Evolutionary conservation across 2,888 invertebrate genomes (phyloP), one percentile per base, ranked within the genome.

Genomic region (Heteromyza rotundicornis): DNA sequence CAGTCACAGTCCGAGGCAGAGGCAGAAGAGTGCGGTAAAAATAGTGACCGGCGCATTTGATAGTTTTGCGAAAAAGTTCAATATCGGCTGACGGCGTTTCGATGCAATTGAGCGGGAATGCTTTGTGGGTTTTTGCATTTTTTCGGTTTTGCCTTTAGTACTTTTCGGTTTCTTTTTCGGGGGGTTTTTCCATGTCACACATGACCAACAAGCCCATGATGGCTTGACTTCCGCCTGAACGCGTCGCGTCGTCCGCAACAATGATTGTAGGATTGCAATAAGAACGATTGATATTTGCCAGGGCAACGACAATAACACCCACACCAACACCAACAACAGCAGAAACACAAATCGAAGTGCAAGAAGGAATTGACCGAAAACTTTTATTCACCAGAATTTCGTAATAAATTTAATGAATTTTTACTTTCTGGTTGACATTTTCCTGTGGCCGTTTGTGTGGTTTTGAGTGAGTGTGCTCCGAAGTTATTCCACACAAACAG

Each of bases 171-270:
- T n/a, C n/a, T n/a, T n/a, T n/a, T n/a, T n/a, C n/a, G n/a, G n/a
- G n/a, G n/a, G n/a, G n/a, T n/a, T n/a, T n/a, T n/a, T n/a, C n/a
- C n/a, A n/a, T 20, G 47, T 20, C 5, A 19, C 47, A 47, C 47
- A 47, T 20, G 47, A 47, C 47, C 47, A 47, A 47, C n/a, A 47
- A 47, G 47, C 47, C 20, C 47, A 47, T 47, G 47, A 47, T 19
- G 47, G 47, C 7, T 19, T 47, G 47, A 47, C 47, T 47, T 47
- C 47, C 47, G 47, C 47, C 14, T 7, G 19, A 19, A 19, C 20
- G 47, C 47, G 19, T n/a, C 3, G 10, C 40, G 40, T 3, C 40
- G 40, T 2, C n/a, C 3, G 14, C 40, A n/a, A 10, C 40, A 40
- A n/a, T n/a, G 40, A 3, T 40, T 7, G 40, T n/a, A n/a, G 40